These are phyloP conservation scores for Keiferia lycopersicella DNA, from an alignment of 2,888 invertebrate species.

Conservation along the genomic window DNA sequence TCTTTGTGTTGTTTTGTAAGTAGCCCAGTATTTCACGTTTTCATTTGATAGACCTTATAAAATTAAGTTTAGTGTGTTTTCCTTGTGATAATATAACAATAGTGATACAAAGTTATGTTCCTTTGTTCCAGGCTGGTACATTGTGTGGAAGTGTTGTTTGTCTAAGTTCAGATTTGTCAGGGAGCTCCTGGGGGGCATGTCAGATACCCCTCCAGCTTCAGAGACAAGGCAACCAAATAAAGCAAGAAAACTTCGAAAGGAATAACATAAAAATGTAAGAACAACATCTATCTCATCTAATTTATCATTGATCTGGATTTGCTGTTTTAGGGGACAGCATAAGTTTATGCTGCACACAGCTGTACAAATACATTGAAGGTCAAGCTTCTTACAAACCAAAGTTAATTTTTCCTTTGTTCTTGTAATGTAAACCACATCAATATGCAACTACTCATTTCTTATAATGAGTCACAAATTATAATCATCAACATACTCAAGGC, in stretches of 20 bases:
- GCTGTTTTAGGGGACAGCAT: too few relatives aligned
- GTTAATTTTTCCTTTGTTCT: background rate
- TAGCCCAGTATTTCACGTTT: conserved; percentile 55
- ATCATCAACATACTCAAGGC: too few relatives aligned
- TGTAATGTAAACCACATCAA: background rate
- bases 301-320: conserved; percentile 1
- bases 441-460: background rate
- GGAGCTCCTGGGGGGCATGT: conserved; percentile 89
- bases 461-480: too few relatives aligned
- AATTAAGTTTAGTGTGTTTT: background rate
- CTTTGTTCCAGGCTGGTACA: conserved; percentile 90
- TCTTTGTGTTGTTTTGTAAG: conserved; percentile 79
- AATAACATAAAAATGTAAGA: conserved; percentile 42
- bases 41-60: conserved; percentile 30
- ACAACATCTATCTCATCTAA: background rate
- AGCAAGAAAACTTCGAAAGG: conserved; percentile 61
- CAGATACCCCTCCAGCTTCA: conserved; percentile 83
- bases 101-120: conserved; percentile 22
- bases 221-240: conserved; percentile 80
- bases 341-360: background rate
- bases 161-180: conserved; percentile 93
- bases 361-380: conserved; percentile 8
- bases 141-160: conserved; percentile 95
- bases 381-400: background rate
- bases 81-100: background rate